phyloP scores from a whole-genome alignment of 1,140 invertebrate genomes.

The Tetramorium simillimum region DNA sequence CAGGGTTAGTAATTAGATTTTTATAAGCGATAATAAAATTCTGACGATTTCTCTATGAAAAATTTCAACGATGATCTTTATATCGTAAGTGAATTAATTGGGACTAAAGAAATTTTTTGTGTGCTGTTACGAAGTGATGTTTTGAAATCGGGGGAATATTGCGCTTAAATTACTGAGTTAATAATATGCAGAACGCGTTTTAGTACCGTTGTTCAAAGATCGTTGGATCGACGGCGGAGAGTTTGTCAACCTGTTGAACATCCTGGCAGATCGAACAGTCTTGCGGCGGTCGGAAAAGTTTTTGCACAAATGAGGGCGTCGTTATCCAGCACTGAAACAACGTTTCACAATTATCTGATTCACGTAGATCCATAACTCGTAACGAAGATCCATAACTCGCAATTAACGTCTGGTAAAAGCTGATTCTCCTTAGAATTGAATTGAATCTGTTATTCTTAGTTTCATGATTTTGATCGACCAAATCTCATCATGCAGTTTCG shows the following conservation, averaged over 20 bases:
- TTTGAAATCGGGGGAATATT: background rate
- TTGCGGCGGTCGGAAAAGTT: conserved; percentile 90
- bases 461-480: background rate
- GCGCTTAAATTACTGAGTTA: background rate
- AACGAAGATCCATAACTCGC: too few relatives aligned
- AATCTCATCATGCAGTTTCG: background rate
- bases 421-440: background rate
- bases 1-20: background rate
- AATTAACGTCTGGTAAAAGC: background rate
- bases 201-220: conserved; percentile 89
- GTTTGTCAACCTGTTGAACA: conserved; percentile 87
- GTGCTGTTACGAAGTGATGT: background rate
- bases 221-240: conserved; percentile 88
- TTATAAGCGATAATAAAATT: background rate
- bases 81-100: background rate
- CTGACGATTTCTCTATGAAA: too few relatives aligned
- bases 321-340: conserved; percentile 87
- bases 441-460: background rate
- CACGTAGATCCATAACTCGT: background rate
- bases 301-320: conserved; percentile 86
- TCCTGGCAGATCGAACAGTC: conserved; percentile 91
- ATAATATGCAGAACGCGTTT: background rate
- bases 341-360: background rate
- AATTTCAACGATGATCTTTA: background rate
- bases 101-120: background rate